Evolutionary conservation across 1,140 invertebrate species (phyloP).

Genomic region (Lordiphosa collinella): DNA sequence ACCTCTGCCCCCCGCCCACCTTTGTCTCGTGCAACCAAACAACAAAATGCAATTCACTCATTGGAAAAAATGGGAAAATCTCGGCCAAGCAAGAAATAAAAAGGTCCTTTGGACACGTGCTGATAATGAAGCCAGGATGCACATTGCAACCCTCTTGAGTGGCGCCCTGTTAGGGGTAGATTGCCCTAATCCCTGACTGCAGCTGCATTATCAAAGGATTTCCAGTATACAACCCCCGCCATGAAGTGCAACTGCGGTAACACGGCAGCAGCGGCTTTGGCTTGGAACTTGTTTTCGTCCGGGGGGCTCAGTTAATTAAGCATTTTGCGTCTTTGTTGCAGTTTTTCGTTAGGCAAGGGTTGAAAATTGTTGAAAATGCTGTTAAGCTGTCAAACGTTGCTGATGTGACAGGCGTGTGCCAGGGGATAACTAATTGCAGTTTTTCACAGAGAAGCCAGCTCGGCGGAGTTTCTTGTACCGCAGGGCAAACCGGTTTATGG

Average conservation of each 20-base stretch:
- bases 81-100: conserved; percentile 44
- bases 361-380: conserved; percentile 33
- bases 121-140: conserved; percentile 61
- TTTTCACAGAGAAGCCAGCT: conserved; percentile 18
- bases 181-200: conserved; percentile 57
- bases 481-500: conserved; percentile 23
- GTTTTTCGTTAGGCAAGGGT: conserved; percentile 35
- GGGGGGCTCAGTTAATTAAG: conserved; percentile 61
- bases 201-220: conserved; percentile 65
- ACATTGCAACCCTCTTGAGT: conserved; percentile 46
- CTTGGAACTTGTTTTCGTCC: conserved; percentile 22
- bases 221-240: conserved; percentile 26
- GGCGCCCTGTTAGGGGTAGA: conserved; percentile 51
- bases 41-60: conserved; percentile 57
- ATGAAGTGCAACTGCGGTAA: conserved; percentile 56
- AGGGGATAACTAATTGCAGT: conserved; percentile 67
- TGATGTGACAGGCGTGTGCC: conserved; percentile 64
- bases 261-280: neutral
- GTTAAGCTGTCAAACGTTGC: conserved; percentile 59
- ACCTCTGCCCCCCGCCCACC: conserved; percentile 12
- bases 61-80: conserved; percentile 51
- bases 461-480: neutral
- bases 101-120: conserved; percentile 56
- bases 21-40: conserved; percentile 55
- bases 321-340: conserved; percentile 68